Evolutionary conservation across 2,888 invertebrate genomes (phyloP).

Genomic region (Stenotaenia linearis): DNA sequence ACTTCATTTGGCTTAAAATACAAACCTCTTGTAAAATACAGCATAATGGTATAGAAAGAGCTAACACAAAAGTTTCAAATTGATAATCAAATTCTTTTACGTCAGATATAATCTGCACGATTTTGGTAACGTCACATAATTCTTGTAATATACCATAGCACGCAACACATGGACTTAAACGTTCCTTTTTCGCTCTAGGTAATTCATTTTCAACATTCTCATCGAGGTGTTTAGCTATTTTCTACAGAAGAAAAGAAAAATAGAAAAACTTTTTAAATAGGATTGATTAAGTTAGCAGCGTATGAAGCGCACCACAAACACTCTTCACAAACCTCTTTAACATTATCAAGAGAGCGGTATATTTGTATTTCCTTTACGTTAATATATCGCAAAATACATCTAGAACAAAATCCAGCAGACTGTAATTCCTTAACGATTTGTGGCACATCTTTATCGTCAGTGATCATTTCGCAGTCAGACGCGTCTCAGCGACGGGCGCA

Average conservation of each 20-base stretch:
- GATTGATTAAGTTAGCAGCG: no score
- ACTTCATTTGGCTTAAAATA: no score
- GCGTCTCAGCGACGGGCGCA: no score
- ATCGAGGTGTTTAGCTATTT: background rate
- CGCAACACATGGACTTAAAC: conserved; percentile 57
- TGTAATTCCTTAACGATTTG: conserved; percentile 33
- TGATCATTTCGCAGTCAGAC: background rate
- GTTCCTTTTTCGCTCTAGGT: conserved; percentile 50
- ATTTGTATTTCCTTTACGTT: conserved; percentile 52
- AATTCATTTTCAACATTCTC: conserved; percentile 29
- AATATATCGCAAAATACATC: conserved; percentile 64
- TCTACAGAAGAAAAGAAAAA: background rate
- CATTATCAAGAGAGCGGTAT: background rate
- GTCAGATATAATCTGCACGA: conserved; percentile 16
- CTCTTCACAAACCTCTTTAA: conserved; percentile 24
- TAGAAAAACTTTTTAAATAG: no score
- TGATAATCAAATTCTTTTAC: conserved; percentile 54
- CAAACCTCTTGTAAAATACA: conserved; percentile 58
- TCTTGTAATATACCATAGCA: conserved; percentile 69
- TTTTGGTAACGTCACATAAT: conserved; percentile 33
- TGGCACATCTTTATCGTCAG: background rate
- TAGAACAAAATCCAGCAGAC: conserved; percentile 57
- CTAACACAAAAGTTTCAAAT: conserved; percentile 60
- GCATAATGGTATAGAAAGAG: conserved; percentile 64
- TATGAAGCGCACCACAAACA: no score